Conservation (phyloP, 2,888 invertebrate species). For the Pelosia muscerda region DNA sequence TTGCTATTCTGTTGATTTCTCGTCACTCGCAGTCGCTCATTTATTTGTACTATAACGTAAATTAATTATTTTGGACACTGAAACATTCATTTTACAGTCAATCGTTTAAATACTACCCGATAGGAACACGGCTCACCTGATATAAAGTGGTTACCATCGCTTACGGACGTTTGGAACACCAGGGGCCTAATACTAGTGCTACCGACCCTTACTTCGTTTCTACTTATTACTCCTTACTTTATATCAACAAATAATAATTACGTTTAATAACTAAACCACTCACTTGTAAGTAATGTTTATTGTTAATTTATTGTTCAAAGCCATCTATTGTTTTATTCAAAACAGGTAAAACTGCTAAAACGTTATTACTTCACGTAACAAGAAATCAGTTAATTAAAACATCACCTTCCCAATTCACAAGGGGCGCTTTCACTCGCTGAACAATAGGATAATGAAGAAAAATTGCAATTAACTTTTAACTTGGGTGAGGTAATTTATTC, state of each 20-base stretch:
- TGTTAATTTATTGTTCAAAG: slow-evolving; percentile 46
- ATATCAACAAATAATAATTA: not conserved
- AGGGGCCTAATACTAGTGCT: too few species aligned
- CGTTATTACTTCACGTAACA: slow-evolving; percentile 46
- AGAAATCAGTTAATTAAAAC: slow-evolving; percentile 50
- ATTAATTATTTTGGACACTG: too few species aligned
- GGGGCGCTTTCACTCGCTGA: slow-evolving; percentile 34
- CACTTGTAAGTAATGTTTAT: slow-evolving; percentile 26
- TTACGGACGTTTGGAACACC: too few species aligned
- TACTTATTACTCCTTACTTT: too few species aligned
- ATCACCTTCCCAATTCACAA: slow-evolving; percentile 20
- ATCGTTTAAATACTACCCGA: too few species aligned
- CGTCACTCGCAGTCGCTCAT: too few species aligned
- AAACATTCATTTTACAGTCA: too few species aligned
- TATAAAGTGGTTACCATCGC: too few species aligned
- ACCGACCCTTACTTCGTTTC: too few species aligned
- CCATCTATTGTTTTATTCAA: slow-evolving; percentile 29
- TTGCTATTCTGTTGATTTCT: too few species aligned
- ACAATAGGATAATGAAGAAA: slow-evolving; percentile 51
- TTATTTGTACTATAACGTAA: too few species aligned
- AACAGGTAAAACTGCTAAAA: slow-evolving; percentile 33
- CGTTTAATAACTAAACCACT: not conserved
- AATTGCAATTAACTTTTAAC: slow-evolving; percentile 45
- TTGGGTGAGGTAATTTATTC: slow-evolving; percentile 26
- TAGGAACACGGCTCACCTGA: too few species aligned